phyloP scores from a whole-genome alignment of 1,140 invertebrate genomes.

The Monomorium pharaonis region DNA sequence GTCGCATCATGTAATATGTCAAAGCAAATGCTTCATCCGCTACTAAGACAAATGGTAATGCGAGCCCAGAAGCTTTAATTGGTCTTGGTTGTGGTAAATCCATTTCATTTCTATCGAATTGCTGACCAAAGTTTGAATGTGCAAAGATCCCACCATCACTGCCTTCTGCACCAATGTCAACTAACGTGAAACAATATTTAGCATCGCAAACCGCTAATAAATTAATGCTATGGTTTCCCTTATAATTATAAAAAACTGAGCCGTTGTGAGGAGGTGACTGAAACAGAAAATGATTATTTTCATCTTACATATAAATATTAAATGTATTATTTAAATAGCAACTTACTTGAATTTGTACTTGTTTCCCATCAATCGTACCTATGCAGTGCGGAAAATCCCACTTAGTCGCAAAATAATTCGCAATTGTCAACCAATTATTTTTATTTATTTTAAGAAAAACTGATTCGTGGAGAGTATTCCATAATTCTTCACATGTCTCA shows the following conservation, averaged over 20 bases:
- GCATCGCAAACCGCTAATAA: neutral
- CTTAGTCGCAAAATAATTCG: neutral
- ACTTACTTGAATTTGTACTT: no score
- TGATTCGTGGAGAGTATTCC: neutral
- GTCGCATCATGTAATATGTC: neutral
- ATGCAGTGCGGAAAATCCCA: no score
- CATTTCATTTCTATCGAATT: neutral
- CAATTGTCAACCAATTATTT: neutral
- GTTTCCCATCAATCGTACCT: no score
- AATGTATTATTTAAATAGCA: no score
- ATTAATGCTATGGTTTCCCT: neutral
- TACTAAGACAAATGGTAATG: slow-evolving; percentile 14
- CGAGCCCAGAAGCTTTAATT: neutral
- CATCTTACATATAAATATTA: no score
- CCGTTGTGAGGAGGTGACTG: no score
- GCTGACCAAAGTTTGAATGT: slow-evolving; percentile 4
- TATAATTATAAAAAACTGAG: no score
- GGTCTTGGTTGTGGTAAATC: slow-evolving; percentile 11
- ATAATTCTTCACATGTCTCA: neutral
- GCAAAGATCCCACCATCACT: neutral
- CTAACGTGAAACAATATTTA: neutral
- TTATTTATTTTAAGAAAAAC: neutral
- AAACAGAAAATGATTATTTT: no score
- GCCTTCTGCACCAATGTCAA: neutral
- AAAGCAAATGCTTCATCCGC: slow-evolving; percentile 23